Conservation (phyloP, 2,888 invertebrate genomes). For the Catocala nupta region DNA sequence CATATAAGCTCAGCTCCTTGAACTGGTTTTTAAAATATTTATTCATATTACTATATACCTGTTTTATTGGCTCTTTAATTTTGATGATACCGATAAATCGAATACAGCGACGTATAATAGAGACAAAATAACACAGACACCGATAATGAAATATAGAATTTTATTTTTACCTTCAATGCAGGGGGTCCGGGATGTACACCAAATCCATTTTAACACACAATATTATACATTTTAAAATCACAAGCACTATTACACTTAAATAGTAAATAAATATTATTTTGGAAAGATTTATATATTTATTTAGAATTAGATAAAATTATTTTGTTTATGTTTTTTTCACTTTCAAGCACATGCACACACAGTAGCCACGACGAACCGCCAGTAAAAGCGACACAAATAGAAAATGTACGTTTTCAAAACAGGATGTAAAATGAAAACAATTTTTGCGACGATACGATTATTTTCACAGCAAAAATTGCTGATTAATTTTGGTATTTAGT, state of each 20-base stretch:
- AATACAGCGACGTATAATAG: no score
- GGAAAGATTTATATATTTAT: no score
- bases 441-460: constrained; percentile 45
- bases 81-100: no score
- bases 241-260: constrained; percentile 24
- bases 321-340: constrained; percentile 19
- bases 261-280: background rate
- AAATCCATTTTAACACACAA: constrained; percentile 60
- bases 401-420: constrained; percentile 58
- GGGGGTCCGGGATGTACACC: constrained; percentile 56
- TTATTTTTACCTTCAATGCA: constrained; percentile 69
- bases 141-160: constrained; percentile 43
- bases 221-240: constrained; percentile 39
- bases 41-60: no score
- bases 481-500: constrained; percentile 19
- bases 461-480: constrained; percentile 32
- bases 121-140: no score
- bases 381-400: constrained; percentile 45
- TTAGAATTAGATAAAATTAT: no score
- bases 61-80: no score
- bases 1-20: no score
- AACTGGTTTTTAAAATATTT: no score
- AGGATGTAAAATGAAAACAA: constrained; percentile 67
- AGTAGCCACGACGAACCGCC: constrained; percentile 48
- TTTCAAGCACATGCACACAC: constrained; percentile 30